Evolutionary conservation across 2,888 invertebrate genomes (phyloP), one percentile per base, ranked within the genome.

Genomic region (Lampropteryx suffumata): DNA sequence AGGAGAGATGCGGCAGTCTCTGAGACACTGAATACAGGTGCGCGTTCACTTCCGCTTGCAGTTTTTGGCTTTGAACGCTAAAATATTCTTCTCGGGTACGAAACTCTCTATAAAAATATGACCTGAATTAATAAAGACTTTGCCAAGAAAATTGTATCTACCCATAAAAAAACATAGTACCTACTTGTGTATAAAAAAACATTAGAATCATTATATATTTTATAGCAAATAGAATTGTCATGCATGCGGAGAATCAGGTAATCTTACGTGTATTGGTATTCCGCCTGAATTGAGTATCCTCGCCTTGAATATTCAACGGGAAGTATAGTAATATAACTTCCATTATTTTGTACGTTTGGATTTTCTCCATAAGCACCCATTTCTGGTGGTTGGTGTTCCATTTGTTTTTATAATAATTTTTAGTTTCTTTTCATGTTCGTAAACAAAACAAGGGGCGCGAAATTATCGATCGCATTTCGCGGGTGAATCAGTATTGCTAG

Each of bases 1-100:
- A 90, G 0, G 90, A 86, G 1, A 91, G 69, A 55, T 92, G 90
- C 0, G 92, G 92, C 30, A 93, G 73, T 17, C 93, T 78, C 68
- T 93, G 93, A 0, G 92, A 92, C 7, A 93, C 92, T 0, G 92
- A 92, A 64, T 93, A 93, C 12, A 93, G 63, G 56, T 91, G 90
- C 0, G 91, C 90, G 37, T 88, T 90, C 37, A 91, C 91, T 53
- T 91, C 91, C 0, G 89, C 90, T 57, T 91, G 91, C 0, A 91
- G 63, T 46, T 89, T 91, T 48, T 90, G 90, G 27, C 87, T 86
- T 71, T 90, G 90, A 0, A 86, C 84, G 37, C 86, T 89, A 70
- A 90, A 91, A 52, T 89, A 91, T 55, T 91, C 91, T 65, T 91
- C 91, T 0, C 91, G 83, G 0, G 90, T 85, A 36, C 91, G 69